phyloP scores from a whole-genome alignment of 2,113 vertebrate genomes.

The Anolis carolinensis region DNA sequence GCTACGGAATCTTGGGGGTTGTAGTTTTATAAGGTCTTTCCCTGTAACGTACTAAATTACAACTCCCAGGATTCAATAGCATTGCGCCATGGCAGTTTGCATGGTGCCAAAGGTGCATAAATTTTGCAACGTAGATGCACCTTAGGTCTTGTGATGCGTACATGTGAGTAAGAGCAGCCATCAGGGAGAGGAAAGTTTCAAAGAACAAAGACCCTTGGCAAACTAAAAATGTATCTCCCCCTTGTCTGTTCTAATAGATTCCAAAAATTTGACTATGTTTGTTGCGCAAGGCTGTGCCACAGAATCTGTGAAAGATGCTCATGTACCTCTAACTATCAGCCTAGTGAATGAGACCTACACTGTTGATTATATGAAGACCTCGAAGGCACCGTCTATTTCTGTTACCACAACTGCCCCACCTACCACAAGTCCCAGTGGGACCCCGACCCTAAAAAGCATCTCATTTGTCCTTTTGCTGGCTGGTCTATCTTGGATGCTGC shows the following conservation, averaged over 20 bases:
- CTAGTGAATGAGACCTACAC: background rate
- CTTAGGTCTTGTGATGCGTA: too few relatives aligned
- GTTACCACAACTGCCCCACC: background rate
- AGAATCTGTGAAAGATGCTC: background rate
- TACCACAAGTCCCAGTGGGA: background rate
- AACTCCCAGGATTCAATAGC: too few relatives aligned
- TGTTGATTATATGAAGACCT: too few relatives aligned
- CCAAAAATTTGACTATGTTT: fast-evolving
- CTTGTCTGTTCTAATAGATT: background rate
- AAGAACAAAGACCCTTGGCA: background rate
- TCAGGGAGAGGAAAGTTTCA: background rate
- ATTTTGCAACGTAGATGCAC: too few relatives aligned
- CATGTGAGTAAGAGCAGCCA: background rate
- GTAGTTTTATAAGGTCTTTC: too few relatives aligned
- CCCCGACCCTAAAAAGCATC: background rate
- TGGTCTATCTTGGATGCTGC: background rate
- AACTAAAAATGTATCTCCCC: background rate
- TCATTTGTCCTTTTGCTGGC: background rate
- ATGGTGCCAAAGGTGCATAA: too few relatives aligned
- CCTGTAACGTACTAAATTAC: too few relatives aligned
- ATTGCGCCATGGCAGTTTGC: too few relatives aligned
- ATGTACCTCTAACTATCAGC: too few relatives aligned
- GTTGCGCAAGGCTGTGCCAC: background rate
- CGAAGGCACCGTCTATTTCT: background rate
- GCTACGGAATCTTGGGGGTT: too few relatives aligned